phyloP scores from a whole-genome alignment of 1,140 invertebrate genomes.

The Eurosta solidaginis region DNA sequence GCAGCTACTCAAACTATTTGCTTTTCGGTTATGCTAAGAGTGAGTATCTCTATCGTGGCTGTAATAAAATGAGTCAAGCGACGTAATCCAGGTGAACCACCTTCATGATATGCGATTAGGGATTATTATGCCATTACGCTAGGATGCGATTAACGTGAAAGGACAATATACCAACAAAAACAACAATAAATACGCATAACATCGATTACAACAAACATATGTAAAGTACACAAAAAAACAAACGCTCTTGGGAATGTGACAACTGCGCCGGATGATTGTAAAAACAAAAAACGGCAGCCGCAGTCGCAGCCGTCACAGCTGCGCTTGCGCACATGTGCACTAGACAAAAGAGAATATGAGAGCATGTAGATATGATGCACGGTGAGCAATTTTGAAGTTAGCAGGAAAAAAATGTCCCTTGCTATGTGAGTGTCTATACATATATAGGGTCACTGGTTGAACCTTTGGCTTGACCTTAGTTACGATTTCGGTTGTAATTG shows the following conservation, averaged over 20 bases:
- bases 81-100: conserved; percentile 30
- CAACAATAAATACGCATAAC: neutral
- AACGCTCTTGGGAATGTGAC: neutral
- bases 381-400: too few species aligned
- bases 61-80: neutral
- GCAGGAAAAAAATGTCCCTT: too few species aligned
- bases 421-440: neutral
- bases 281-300: neutral
- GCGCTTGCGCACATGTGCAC: neutral
- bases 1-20: neutral
- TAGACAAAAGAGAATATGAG: too few species aligned
- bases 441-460: too few species aligned
- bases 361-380: too few species aligned
- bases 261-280: neutral
- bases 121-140: conserved; percentile 31
- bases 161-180: neutral
- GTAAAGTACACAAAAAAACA: neutral
- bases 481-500: too few species aligned
- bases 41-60: too few species aligned
- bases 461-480: too few species aligned
- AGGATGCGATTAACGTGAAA: conserved; percentile 19
- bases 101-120: conserved; percentile 28
- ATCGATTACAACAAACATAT: neutral
- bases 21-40: neutral
- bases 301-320: neutral